Evolutionary conservation across 1,140 invertebrate genomes (phyloP).

Genomic region (Phymorhynchus buccinoides): DNA sequence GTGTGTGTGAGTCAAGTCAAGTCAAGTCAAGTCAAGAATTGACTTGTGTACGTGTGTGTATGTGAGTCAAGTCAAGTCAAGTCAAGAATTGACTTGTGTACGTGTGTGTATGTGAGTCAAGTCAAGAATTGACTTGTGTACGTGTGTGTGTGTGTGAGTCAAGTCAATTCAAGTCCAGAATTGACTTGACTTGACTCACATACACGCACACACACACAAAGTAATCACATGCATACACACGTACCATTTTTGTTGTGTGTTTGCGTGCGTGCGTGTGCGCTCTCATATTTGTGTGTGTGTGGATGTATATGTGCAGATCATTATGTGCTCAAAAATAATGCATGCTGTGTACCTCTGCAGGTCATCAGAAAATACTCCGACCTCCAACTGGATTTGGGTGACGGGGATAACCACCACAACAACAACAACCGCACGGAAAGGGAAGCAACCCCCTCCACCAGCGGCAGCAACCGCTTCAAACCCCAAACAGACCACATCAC

Average conservation of each 20-base stretch:
- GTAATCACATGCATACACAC: not conserved
- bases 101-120: too few species aligned
- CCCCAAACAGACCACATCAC: not conserved
- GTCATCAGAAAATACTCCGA: conserved; percentile 51
- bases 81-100: too few species aligned
- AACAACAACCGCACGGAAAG: not conserved
- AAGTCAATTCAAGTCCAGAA: too few species aligned
- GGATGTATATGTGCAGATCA: not conserved
- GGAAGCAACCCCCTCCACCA: not conserved
- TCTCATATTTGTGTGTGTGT: not conserved
- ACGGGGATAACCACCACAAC: conserved; percentile 29
- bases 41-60: too few species aligned
- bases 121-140: not conserved
- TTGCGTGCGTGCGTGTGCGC: not conserved
- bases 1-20: too few species aligned
- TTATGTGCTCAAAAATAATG: not conserved
- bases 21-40: too few species aligned
- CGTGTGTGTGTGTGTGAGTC: not conserved
- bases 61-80: too few species aligned
- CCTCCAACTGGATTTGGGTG: conserved; percentile 45
- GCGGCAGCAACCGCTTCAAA: not conserved
- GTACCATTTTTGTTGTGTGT: not conserved
- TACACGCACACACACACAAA: not conserved
- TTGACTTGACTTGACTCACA: not conserved
- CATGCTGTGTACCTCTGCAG: conserved; percentile 28